Percentiles rank a stretch among this genome's conserved stretches.
These are phyloP conservation scores for Epizoanthus rinbou DNA, from an alignment of 92 coral and sea anemone genomes.

Conservation along the genomic window DNA sequence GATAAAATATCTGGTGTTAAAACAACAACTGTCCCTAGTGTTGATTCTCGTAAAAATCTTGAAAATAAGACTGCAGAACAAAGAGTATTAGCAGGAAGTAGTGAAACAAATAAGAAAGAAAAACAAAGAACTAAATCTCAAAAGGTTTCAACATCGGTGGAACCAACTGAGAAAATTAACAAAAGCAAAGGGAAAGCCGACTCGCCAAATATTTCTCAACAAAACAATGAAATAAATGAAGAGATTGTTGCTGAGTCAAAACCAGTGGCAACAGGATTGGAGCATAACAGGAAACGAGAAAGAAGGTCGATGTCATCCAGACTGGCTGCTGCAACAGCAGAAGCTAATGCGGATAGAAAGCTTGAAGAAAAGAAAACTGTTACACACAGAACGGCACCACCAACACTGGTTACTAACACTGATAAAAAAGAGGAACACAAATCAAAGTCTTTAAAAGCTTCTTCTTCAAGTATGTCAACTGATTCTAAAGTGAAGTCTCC, in stretches of 20 bases:
- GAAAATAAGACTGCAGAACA: neutral
- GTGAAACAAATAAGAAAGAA: constrained; percentile 7
- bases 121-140: constrained; percentile 18
- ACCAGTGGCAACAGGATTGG: neutral
- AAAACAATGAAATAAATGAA: constrained; percentile 15
- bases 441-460: neutral
- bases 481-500: neutral
- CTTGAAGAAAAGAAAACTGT: constrained; percentile 8
- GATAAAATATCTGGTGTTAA: neutral
- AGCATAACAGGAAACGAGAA: constrained; percentile 13
- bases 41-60: neutral
- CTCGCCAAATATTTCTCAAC: neutral
- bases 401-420: neutral
- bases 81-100: neutral
- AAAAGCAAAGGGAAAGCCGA: neutral
- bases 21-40: neutral
- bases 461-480: neutral
- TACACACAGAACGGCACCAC: neutral
- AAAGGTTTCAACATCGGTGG: neutral
- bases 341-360: neutral
- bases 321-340: constrained; percentile 30
- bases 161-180: constrained; percentile 7
- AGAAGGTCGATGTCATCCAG: constrained; percentile 35
- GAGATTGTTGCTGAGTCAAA: neutral
- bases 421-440: constrained; percentile 7